phyloP scores from a whole-genome alignment of 2,113 vertebrate species.

The Gymnobelideus leadbeateri region DNA sequence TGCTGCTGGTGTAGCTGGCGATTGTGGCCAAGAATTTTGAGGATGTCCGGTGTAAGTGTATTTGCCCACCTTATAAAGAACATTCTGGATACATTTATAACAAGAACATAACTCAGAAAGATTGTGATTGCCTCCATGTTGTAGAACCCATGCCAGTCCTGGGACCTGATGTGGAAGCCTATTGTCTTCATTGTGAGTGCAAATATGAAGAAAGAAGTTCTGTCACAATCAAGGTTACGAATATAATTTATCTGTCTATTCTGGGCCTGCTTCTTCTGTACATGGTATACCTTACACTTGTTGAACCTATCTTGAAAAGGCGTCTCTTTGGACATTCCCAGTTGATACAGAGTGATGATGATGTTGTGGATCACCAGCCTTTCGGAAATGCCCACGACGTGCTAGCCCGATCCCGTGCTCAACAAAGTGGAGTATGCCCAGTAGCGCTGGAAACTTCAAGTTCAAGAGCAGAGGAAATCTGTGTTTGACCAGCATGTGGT shows the following conservation, averaged over 20 bases:
- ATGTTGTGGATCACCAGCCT: conserved; percentile 97
- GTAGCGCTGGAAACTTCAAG: conserved; percentile 98
- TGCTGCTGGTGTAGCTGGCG: too few species aligned
- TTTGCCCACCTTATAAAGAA: conserved; percentile 98
- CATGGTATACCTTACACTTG: conserved; percentile 97
- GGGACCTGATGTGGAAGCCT: conserved; percentile 96
- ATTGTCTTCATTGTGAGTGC: conserved; percentile 98
- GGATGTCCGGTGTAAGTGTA: conserved; percentile 97
- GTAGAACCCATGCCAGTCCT: conserved; percentile 97
- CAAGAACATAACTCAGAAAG: conserved; percentile 97
- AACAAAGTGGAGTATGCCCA: conserved; percentile 99
- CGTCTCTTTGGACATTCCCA: conserved; percentile 97
- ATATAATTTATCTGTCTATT: conserved; percentile 97
- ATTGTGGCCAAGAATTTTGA: conserved; percentile 98
- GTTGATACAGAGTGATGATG: conserved; percentile 96
- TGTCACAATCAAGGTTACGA: conserved; percentile 96
- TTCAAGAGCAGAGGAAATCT: conserved; percentile 98
- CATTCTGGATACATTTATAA: conserved; percentile 94
- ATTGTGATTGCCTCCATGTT: conserved; percentile 97
- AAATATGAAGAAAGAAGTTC: conserved; percentile 99
- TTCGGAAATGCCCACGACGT: conserved; percentile 97
- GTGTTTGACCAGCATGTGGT: conserved; percentile 98
- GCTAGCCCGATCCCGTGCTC: conserved; percentile 93
- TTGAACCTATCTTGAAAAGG: conserved; percentile 97
- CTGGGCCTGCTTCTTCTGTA: conserved; percentile 96